A percentile compares a stretch with the other conserved stretches of the same genome.
Conservation (phyloP, 2,797 vertebrate genomes). For the Esox lucius region DNA sequence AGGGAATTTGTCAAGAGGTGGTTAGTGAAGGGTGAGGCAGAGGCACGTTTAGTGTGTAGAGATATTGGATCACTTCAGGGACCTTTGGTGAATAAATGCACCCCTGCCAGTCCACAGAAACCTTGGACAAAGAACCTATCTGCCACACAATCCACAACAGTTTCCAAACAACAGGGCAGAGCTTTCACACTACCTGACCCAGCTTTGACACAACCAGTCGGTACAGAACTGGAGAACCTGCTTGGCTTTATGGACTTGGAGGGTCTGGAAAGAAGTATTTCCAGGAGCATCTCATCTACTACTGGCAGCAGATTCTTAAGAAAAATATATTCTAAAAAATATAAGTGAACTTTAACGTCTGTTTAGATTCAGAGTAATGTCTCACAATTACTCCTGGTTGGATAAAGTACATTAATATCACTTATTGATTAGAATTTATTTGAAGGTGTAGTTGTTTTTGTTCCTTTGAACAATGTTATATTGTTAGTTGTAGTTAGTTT, state of each 20-base stretch:
- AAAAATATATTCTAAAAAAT: neutral
- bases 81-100: slow-evolving; percentile 7
- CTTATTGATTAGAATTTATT: neutral
- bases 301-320: neutral
- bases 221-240: neutral
- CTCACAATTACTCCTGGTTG: neutral
- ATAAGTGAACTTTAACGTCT: neutral
- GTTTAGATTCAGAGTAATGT: neutral
- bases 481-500: neutral
- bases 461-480: neutral
- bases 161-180: neutral
- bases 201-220: neutral
- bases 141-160: neutral
- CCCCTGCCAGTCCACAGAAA: neutral
- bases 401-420: neutral
- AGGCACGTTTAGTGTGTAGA: neutral
- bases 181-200: neutral
- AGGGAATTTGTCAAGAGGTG: slow-evolving; percentile 8
- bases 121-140: neutral
- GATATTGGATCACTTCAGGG: neutral
- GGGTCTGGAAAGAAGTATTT: neutral
- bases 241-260: neutral
- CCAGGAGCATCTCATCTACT: neutral
- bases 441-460: neutral
- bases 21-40: neutral